phyloP scores from a whole-genome alignment of 1,140 invertebrate species.

The Papilio polytes region DNA sequence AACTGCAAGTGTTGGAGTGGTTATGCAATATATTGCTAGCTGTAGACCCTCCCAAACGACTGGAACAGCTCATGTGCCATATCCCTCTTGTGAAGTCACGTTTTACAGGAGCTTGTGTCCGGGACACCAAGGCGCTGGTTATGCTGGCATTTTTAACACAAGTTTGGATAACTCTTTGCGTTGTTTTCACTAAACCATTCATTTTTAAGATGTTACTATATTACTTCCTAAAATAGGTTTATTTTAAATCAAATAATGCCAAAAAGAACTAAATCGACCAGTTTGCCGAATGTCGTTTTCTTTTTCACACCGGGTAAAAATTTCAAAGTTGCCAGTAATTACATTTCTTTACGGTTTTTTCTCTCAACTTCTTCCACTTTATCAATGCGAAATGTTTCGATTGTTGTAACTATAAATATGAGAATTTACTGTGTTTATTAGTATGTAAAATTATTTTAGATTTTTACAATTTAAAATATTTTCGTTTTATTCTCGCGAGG shows the following conservation, averaged over 20 bases:
- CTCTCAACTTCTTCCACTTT: background rate
- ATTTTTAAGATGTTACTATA: conserved; percentile 78
- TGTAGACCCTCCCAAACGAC: conserved; percentile 62
- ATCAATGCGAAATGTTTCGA: background rate
- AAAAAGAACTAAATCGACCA: conserved; percentile 19
- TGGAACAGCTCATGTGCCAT: conserved; percentile 87
- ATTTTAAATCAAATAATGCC: conserved; percentile 40
- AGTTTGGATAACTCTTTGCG: conserved; percentile 81
- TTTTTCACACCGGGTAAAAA: conserved; percentile 21
- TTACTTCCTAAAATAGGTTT: conserved; percentile 27
- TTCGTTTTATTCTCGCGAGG: too few species aligned
- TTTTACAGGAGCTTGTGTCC: conserved; percentile 81
- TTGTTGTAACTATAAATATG: background rate
- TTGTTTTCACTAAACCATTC: conserved; percentile 87
- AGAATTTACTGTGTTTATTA: background rate
- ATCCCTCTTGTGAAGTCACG: conserved; percentile 87
- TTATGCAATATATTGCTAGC: conserved; percentile 69
- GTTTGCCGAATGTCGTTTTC: conserved; percentile 9
- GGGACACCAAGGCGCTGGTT: conserved; percentile 78
- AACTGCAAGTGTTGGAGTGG: conserved; percentile 84
- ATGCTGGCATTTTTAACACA: conserved; percentile 78
- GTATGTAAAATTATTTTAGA: background rate
- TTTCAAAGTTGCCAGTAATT: conserved; percentile 21
- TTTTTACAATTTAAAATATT: too few species aligned
- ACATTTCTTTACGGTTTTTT: background rate